Conservation (phyloP, 1,140 invertebrate genomes). For the Zaprionus ornatus region DNA sequence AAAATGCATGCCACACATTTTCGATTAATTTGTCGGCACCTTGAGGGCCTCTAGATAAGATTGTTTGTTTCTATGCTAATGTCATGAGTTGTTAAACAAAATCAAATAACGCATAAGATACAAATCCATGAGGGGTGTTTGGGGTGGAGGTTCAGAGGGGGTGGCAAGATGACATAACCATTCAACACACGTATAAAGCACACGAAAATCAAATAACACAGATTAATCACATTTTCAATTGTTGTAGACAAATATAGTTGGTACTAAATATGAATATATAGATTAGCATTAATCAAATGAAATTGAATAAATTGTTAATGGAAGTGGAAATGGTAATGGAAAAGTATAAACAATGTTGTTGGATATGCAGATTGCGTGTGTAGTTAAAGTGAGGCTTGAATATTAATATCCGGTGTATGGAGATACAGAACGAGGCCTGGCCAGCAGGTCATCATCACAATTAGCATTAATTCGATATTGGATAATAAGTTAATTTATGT, state of each 20-base stretch:
- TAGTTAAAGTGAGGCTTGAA: slow-evolving; percentile 31
- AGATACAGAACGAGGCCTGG: slow-evolving; percentile 43
- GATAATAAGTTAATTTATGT: slow-evolving; percentile 46
- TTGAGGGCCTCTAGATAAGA: slow-evolving; percentile 1
- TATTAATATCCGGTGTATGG: slow-evolving; percentile 24
- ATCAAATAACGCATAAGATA: slow-evolving; percentile 8
- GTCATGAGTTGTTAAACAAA: slow-evolving; percentile 17
- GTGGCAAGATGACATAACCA: slow-evolving; percentile 28
- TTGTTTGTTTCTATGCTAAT: slow-evolving; percentile 8
- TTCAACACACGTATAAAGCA: slow-evolving; percentile 57
- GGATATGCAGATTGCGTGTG: slow-evolving; percentile 11
- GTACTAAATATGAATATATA: slow-evolving; percentile 57
- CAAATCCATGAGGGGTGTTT: background rate
- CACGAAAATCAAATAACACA: slow-evolving; percentile 50
- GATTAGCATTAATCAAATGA: slow-evolving; percentile 59
- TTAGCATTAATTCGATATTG: slow-evolving; percentile 39
- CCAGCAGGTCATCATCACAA: slow-evolving; percentile 30
- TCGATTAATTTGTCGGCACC: slow-evolving; percentile 30
- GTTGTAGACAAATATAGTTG: slow-evolving; percentile 51
- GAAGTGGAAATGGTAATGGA: slow-evolving; percentile 32
- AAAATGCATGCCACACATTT: slow-evolving; percentile 70
- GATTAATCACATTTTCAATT: slow-evolving; percentile 40
- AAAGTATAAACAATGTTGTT: slow-evolving; percentile 39
- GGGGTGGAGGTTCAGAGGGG: background rate
- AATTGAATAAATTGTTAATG: slow-evolving; percentile 48